Evolutionary conservation across 1,140 invertebrate genomes (phyloP), one percentile per base, ranked within the genome.

Genomic region (Lethrus apterus): DNA sequence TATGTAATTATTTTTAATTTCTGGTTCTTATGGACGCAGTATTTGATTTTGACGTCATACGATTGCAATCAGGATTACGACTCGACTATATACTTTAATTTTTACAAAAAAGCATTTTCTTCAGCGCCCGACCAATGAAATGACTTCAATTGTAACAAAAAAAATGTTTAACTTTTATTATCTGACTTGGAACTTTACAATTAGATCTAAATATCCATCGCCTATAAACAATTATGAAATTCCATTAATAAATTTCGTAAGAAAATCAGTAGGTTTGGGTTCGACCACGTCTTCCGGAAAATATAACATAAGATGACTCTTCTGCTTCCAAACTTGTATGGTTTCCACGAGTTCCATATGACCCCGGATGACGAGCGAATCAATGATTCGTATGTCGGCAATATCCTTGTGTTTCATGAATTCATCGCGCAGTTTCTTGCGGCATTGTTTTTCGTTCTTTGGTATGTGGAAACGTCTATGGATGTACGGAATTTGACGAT

Each of bases 361-460:
- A 38, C 35, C 83, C 74, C 81, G 84, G 23, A 92, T 78, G 11
- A 93, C 80, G 18, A 93, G 73, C 66, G 88, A 74, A 63, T 95
- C 91, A 53, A 93, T 91, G 4, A 85, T 76, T 57, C 91, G 75
- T 21, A 93, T 70, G 66, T 95, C 92, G 18, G 74, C 78, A 0
- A 93, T 68, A 63, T 81, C 58, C 55, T 74, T 73, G 64, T 94
- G 74, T 54, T 80, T 84, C 26, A 74, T 61, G 63, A 94, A 93
- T 58, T 83, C 70, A 61, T 89, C 82, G 49, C 84, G 71, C 8
- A 94, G 59, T 66, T 89, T 90, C 11, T 61, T 57, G 34, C 75
- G 74, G 47, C 79, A 76, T 36, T 87, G 71, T 31, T 77, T 59
- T 15, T 79, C 73, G 43, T 61, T 74, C 59, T 81, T 79, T 2